These are phyloP conservation scores for Coryphaenoides rupestris DNA, from an alignment of 2,113 vertebrate genomes.

Conservation along the genomic window DNA sequence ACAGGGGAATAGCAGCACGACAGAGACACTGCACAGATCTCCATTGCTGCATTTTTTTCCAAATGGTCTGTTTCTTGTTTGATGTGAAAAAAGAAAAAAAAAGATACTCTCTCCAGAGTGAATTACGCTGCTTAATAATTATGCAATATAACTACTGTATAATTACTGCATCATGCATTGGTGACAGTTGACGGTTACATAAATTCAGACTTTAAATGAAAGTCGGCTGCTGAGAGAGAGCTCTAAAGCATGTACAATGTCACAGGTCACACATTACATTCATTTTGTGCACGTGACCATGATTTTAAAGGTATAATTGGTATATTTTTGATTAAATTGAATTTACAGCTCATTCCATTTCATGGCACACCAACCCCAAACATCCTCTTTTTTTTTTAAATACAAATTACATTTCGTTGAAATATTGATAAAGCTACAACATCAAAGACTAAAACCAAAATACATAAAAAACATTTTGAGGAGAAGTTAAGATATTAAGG, in stretches of 20 bases:
- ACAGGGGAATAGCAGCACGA: slow-evolving; percentile 31
- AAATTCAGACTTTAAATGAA: slow-evolving; percentile 16
- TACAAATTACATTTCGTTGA: slow-evolving; percentile 46
- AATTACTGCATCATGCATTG: slow-evolving; percentile 65
- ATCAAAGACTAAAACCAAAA: slow-evolving; percentile 36
- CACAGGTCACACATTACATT: slow-evolving; percentile 66
- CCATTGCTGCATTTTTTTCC: no score
- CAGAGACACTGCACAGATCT: neutral
- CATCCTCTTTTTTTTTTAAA: slow-evolving; percentile 20
- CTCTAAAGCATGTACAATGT: slow-evolving; percentile 58
- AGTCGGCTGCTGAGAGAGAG: slow-evolving; percentile 45
- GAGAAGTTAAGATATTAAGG: slow-evolving; percentile 30
- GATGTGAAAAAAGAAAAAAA: neutral
- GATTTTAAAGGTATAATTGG: slow-evolving; percentile 62
- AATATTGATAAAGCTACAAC: slow-evolving; percentile 58
- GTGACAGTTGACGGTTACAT: slow-evolving; percentile 34
- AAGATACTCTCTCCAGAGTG: slow-evolving; percentile 3
- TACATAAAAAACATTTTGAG: slow-evolving; percentile 39
- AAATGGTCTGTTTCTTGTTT: no score
- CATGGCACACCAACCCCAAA: slow-evolving; percentile 53
- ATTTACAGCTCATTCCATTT: slow-evolving; percentile 47
- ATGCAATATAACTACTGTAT: slow-evolving; percentile 8
- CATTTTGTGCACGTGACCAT: slow-evolving; percentile 66
- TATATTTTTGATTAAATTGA: slow-evolving; percentile 47
- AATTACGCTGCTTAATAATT: slow-evolving; percentile 40